These are phyloP conservation scores for Nipponacmea schrenckii DNA, from an alignment of 2,888 invertebrate genomes.

Conservation along the genomic window DNA sequence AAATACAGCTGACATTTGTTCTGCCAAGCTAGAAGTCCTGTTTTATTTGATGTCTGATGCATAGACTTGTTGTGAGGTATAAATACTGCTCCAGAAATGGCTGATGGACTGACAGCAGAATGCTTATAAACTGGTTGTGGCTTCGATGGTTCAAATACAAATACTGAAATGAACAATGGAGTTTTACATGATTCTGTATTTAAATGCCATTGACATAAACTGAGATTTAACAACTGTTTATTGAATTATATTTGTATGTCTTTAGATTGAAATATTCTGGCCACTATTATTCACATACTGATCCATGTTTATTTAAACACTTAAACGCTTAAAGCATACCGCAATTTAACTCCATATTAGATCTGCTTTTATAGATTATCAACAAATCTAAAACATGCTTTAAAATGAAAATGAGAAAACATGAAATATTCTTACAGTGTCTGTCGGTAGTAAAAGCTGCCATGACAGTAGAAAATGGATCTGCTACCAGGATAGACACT, in stretches of 20 bases:
- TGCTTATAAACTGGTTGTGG: constrained; percentile 44
- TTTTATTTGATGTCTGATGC: constrained; percentile 20
- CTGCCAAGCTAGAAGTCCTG: constrained; percentile 50
- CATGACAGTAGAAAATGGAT: constrained; percentile 77
- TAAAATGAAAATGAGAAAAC: too few relatives aligned
- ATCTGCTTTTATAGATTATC: too few relatives aligned
- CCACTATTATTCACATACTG: too few relatives aligned
- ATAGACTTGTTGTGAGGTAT: constrained; percentile 45
- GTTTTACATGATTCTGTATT: constrained; percentile 14
- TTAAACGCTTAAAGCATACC: too few relatives aligned
- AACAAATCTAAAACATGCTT: too few relatives aligned
- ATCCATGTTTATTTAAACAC: too few relatives aligned
- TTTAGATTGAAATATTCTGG: not conserved
- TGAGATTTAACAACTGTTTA: not conserved
- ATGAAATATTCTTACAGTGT: constrained; percentile 72
- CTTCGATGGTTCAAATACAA: constrained; percentile 71
- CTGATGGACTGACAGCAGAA: constrained; percentile 15
- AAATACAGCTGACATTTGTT: constrained; percentile 53
- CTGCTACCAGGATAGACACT: constrained; percentile 71
- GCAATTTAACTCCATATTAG: too few relatives aligned
- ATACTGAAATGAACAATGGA: constrained; percentile 70
- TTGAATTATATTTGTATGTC: not conserved
- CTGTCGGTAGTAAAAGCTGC: constrained; percentile 76
- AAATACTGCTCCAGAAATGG: constrained; percentile 45
- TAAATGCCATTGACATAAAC: constrained; percentile 37